phyloP scores from a whole-genome alignment of 2,888 invertebrate species.

The Oscheius sp. region DNA sequence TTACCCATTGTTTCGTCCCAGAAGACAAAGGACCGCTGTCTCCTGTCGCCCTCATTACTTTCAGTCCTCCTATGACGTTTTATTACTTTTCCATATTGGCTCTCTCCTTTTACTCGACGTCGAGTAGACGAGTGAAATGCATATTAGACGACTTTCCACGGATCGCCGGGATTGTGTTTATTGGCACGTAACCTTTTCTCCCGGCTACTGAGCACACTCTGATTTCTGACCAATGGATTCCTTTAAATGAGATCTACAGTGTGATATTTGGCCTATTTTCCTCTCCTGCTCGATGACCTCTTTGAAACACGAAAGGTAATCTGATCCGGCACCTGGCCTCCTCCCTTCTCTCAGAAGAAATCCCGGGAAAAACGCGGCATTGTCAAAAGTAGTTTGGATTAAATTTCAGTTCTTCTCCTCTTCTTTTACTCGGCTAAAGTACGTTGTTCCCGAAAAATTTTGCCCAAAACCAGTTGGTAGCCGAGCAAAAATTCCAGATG shows the following conservation, averaged over 20 bases:
- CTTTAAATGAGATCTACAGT: no score
- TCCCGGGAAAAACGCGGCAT: neutral
- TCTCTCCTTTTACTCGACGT: neutral
- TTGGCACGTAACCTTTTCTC: neutral
- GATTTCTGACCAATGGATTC: neutral
- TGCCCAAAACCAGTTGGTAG: no score
- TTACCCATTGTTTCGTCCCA: neutral
- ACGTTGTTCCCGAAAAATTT: no score
- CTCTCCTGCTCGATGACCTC: conserved; percentile 17
- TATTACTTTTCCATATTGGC: no score
- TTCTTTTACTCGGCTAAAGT: no score
- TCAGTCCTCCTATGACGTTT: neutral
- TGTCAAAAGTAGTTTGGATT: no score
- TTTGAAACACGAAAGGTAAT: conserved; percentile 28
- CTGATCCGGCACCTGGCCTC: conserved; percentile 23
- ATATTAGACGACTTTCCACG: conserved; percentile 5
- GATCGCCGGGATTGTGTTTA: neutral
- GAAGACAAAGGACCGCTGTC: neutral
- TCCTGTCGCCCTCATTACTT: neutral
- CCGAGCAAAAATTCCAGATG: no score
- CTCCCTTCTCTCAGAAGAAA: neutral
- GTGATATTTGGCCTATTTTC: neutral
- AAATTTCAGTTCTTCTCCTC: no score
- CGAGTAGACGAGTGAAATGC: neutral
- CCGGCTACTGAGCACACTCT: neutral